Evolutionary conservation across 2,113 vertebrate genomes (phyloP), one percentile per base, ranked within the genome.

Genomic region (Scomber japonicus): DNA sequence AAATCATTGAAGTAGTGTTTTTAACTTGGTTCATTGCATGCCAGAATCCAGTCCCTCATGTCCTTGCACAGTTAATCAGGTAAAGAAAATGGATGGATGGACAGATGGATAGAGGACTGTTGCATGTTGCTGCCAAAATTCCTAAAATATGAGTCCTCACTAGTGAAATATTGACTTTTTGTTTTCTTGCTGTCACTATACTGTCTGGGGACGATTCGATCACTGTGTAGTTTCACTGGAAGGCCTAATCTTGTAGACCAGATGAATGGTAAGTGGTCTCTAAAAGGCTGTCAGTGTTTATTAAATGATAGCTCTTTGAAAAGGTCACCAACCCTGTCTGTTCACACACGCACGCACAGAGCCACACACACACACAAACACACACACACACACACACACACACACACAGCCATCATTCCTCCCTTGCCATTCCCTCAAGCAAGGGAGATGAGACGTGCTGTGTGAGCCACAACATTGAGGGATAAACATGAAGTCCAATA

Each of bases 231-330:
- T 91, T 91, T 89, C 80, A 88, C 65, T 74, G 74, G 31, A 71
- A 56, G 69, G 65, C 27, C 79, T 88, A 78, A 90, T 92, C 88
- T 87, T 61, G 76, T 88, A 87, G 87, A 62, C 72, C 86, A 81
- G 88, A 90, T 88, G 85, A 94, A 93, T 92, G 91, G 89, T 84
- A 94, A 91, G 82, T 78, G 87, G 89, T 80, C 84, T 89, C 92
- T 93, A 91, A 94, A 92, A 91, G 86, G 88, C 93, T 94, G 94
- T 91, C 93, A 93, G 74, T 71, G 87, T 91, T 80, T 84, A 80
- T 94, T 93, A 91, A 88, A 82, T 75, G 60, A 91, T 76, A 80
- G 83, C 69, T 67, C 44, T 77, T n/a, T 92, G 92, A 92, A 91
- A 94, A 95, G 91, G 93, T 92, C 88, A 90, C 40, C 71, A 66